phyloP scores from a whole-genome alignment of 2,113 vertebrate species.

The Solenodon paradoxus region DNA sequence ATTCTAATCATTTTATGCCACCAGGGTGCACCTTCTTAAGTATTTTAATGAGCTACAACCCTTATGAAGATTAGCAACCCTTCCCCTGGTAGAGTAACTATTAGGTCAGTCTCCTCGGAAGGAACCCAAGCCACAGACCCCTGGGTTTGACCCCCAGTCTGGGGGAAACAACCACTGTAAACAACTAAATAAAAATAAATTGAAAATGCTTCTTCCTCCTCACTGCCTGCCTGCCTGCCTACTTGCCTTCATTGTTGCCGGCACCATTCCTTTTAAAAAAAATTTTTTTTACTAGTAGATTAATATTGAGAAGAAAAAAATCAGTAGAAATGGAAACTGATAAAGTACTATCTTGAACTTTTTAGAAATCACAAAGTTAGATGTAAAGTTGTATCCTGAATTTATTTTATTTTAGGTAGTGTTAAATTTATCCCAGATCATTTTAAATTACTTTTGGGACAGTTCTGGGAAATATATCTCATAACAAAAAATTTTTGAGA shows the following conservation, averaged over 20 bases:
- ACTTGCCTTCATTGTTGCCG: too few species aligned
- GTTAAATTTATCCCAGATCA: conserved; percentile 13
- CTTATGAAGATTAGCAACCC: background rate
- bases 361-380: conserved; percentile 27
- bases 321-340: background rate
- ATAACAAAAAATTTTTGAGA: conserved; percentile 43
- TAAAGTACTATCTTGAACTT: background rate
- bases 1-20: conserved; percentile 19
- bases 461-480: conserved; percentile 48
- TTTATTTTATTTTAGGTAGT: conserved; percentile 41
- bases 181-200: too few species aligned
- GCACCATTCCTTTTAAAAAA: background rate
- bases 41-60: background rate
- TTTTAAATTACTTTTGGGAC: conserved; percentile 60
- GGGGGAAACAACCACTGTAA: too few species aligned
- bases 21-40: too few species aligned
- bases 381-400: background rate
- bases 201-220: too few species aligned
- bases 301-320: conserved; percentile 15
- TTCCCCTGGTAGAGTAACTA: too few species aligned
- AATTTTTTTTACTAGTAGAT: background rate
- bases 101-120: too few species aligned
- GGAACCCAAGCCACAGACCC: too few species aligned
- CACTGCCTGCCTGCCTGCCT: too few species aligned
- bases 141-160: too few species aligned